Evolutionary conservation across 2,113 vertebrate species (phyloP).

Genomic region (Mirounga angustirostris): DNA sequence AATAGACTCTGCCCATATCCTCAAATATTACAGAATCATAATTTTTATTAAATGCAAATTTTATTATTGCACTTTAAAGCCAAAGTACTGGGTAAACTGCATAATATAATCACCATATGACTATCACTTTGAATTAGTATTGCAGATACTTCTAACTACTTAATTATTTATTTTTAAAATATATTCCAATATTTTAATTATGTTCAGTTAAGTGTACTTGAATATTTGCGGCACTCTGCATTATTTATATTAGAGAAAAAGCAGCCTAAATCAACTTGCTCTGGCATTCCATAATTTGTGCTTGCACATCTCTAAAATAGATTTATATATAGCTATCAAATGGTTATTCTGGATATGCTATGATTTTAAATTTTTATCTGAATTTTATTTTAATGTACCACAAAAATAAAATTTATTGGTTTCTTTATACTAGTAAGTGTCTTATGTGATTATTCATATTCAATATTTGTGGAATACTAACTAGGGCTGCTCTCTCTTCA

Average conservation of each 20-base stretch:
- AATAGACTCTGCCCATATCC: constrained; percentile 72
- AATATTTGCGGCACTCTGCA: constrained; percentile 83
- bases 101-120: constrained; percentile 81
- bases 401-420: constrained; percentile 83
- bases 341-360: constrained; percentile 79
- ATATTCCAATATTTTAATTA: constrained; percentile 87
- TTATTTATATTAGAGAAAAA: constrained; percentile 84
- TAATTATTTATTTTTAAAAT: constrained; percentile 87
- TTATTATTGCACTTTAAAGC: constrained; percentile 81
- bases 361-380: constrained; percentile 85
- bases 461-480: constrained; percentile 81
- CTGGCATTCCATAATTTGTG: constrained; percentile 83
- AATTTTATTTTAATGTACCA: constrained; percentile 83
- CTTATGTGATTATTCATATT: constrained; percentile 80
- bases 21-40: constrained; percentile 75
- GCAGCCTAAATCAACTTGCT: constrained; percentile 83
- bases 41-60: constrained; percentile 86
- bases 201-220: constrained; percentile 84
- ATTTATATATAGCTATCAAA: constrained; percentile 84
- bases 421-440: constrained; percentile 76
- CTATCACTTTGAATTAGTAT: constrained; percentile 83
- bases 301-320: constrained; percentile 80
- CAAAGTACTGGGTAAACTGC: constrained; percentile 77
- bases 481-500: constrained; percentile 64
- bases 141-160: constrained; percentile 83